A percentile compares a stretch with the other conserved stretches of the same genome.
phyloP scores from a whole-genome alignment of 92 coral and sea anemone species.

The Epizoanthus illoricatus region DNA sequence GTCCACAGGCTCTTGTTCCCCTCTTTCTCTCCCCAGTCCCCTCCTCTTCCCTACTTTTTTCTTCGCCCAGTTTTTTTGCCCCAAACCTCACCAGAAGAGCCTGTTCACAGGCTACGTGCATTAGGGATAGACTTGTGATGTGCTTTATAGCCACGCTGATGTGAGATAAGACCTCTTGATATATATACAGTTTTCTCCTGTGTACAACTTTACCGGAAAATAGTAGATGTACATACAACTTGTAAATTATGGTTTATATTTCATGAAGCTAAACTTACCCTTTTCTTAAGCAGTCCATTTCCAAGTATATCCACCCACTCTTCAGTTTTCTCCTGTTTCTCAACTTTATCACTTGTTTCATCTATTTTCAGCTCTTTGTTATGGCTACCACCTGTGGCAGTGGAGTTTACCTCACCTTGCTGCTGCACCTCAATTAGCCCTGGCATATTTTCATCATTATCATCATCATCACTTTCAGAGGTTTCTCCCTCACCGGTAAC shows the following conservation, averaged over 20 bases:
- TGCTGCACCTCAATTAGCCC: conserved; percentile 34
- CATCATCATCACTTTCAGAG: conserved; percentile 73
- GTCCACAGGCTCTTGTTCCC: too few species aligned
- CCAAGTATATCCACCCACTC: conserved; percentile 89
- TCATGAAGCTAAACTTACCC: conserved; percentile 53
- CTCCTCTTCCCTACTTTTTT: too few species aligned
- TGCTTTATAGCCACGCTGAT: too few species aligned
- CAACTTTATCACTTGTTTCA: conserved; percentile 20
- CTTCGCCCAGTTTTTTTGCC: too few species aligned
- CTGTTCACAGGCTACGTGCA: too few species aligned
- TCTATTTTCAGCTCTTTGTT: background rate
- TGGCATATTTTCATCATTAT: conserved; percentile 33
- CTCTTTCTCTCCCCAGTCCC: too few species aligned
- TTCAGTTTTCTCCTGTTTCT: conserved; percentile 23
- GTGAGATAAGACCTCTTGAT: too few species aligned
- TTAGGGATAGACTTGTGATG: too few species aligned
- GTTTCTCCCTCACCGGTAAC: conserved; percentile 79
- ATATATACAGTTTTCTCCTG: too few species aligned
- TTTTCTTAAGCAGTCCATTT: conserved; percentile 86
- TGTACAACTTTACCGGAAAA: background rate
- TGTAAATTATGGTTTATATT: too few species aligned
- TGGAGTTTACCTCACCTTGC: background rate
- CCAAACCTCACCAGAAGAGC: too few species aligned
- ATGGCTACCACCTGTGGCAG: background rate
- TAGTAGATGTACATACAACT: too few species aligned